Evolutionary conservation across 1,140 invertebrate species (phyloP).

Genomic region (Acromyrmex heyeri): DNA sequence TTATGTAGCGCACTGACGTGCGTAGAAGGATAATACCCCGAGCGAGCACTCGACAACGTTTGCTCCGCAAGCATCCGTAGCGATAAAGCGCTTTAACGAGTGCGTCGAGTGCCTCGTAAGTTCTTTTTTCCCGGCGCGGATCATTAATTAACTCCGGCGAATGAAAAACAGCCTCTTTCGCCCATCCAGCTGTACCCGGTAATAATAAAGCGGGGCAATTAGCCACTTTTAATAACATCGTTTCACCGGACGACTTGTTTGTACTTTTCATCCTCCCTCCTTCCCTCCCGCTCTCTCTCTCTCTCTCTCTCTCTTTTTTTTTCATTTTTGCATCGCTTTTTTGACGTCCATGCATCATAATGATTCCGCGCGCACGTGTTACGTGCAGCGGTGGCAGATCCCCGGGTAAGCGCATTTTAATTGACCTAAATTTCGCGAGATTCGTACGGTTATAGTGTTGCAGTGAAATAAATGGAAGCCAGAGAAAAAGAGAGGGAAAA

Average conservation of each 20-base stretch:
- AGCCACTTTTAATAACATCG: conserved; percentile 78
- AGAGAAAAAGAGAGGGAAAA: neutral
- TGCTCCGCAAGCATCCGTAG: conserved; percentile 62
- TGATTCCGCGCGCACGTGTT: conserved; percentile 65
- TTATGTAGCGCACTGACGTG: conserved; percentile 43
- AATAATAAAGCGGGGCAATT: conserved; percentile 75
- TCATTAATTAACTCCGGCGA: conserved; percentile 74
- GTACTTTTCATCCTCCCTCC: conserved; percentile 44
- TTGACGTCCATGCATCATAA: conserved; percentile 51
- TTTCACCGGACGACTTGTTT: conserved; percentile 71
- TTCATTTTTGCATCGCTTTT: conserved; percentile 30
- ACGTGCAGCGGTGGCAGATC: conserved; percentile 16
- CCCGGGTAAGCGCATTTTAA: conserved; percentile 63
- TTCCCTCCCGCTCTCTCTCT: no score
- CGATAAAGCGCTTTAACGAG: conserved; percentile 76
- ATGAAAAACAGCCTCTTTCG: conserved; percentile 74
- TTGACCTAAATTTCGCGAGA: conserved; percentile 69
- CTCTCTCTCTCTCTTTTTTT: no score
- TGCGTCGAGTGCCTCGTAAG: conserved; percentile 70
- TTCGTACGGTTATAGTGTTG: neutral
- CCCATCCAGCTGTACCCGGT: conserved; percentile 64
- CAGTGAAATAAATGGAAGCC: conserved; percentile 41
- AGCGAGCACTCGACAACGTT: conserved; percentile 64
- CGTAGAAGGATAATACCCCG: conserved; percentile 66
- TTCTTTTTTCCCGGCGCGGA: conserved; percentile 56